Conservation (phyloP, 1,140 invertebrate species). For the Lerema accius region DNA sequence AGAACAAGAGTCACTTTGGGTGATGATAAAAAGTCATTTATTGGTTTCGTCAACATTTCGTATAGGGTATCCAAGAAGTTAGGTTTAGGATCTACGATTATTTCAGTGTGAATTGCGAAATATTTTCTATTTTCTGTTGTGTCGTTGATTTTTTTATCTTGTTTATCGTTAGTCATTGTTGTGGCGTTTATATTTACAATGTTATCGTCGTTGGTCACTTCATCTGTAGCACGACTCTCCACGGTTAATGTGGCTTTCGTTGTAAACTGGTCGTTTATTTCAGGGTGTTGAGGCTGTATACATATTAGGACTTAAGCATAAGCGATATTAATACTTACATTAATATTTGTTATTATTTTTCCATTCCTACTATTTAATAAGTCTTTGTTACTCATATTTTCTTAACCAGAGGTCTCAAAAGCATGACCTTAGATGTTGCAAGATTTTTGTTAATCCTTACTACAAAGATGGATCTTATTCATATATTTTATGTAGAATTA, state of each 20-base stretch:
- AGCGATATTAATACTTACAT: too few relatives aligned
- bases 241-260: conserved; percentile 8
- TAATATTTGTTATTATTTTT: too few relatives aligned
- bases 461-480: too few relatives aligned
- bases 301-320: not conserved
- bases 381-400: too few relatives aligned
- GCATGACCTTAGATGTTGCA: too few relatives aligned
- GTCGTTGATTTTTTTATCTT: not conserved
- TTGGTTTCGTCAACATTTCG: conserved; percentile 29
- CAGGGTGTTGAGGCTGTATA: conserved; percentile 50
- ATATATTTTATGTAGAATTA: too few relatives aligned
- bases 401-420: too few relatives aligned
- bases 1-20: conserved; percentile 60
- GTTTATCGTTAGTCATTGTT: not conserved
- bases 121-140: conserved; percentile 3
- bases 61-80: conserved; percentile 7
- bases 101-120: not conserved
- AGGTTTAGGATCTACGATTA: conserved; percentile 7
- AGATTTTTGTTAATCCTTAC: too few relatives aligned
- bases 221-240: not conserved
- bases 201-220: conserved; percentile 17
- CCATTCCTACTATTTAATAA: too few relatives aligned
- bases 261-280: conserved; percentile 60
- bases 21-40: conserved; percentile 46
- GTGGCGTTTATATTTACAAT: not conserved